These are phyloP conservation scores for Periplaneta americana DNA, from an alignment of 1,140 invertebrate genomes.

Conservation along the genomic window DNA sequence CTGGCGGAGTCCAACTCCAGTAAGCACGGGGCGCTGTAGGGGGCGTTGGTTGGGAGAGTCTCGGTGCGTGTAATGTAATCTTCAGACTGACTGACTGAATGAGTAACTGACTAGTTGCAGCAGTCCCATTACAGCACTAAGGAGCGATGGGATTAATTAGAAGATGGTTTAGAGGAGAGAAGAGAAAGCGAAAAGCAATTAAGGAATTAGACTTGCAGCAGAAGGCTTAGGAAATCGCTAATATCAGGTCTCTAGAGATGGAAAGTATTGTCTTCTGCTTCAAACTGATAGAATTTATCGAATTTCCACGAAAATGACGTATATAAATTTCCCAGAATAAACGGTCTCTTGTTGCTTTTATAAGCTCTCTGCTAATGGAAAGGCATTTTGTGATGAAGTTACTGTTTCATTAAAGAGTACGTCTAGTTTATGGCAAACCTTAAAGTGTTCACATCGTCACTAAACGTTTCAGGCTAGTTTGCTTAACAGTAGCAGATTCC, in stretches of 20 bases:
- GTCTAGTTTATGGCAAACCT: too few species aligned
- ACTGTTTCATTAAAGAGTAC: too few species aligned
- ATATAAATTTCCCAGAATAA: background rate
- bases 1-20: background rate
- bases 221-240: background rate
- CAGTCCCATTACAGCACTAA: background rate
- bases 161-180: constrained; percentile 1
- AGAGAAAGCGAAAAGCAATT: constrained; percentile 2
- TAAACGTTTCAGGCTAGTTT: too few species aligned
- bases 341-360: background rate
- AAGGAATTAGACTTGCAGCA: background rate
- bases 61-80: background rate
- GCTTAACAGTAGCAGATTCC: too few species aligned
- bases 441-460: too few species aligned
- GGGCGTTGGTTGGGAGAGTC: too few species aligned
- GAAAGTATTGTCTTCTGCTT: background rate
- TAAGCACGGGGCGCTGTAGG: background rate
- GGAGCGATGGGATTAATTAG: background rate
- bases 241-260: background rate
- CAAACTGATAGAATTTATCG: background rate
- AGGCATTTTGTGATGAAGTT: background rate
- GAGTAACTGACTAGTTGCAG: background rate
- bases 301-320: background rate
- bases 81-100: background rate
- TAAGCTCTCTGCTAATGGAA: background rate